Base-by-base conservation (phyloP, 1,140 invertebrate genomes). In the Proales similis region DNA sequence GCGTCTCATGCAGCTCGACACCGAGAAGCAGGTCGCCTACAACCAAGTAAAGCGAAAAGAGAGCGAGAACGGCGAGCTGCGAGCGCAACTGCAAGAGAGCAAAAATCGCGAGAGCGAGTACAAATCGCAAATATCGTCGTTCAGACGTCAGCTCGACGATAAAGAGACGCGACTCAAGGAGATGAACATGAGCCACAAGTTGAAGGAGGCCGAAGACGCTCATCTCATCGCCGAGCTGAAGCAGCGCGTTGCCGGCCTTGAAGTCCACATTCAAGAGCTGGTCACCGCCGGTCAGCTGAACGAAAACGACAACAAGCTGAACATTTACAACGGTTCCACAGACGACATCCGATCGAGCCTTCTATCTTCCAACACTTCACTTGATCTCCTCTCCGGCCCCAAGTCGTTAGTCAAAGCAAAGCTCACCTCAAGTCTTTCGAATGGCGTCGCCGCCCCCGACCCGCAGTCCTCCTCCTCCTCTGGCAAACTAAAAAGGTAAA, bases 1-100 rank as follows among this genome's bases (percentile, higher is more conserved):
- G 17, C 48, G 80, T 79, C 82, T 93, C 0, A 97, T 97, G 93
- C 91, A 97, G 75, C 79, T 96, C n/a, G 92, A 97, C 73, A 94
- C 92, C 1, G 90, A 81, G 65, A 75, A 61, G 47, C 57, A 61
- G 26, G 57, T 61, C 14, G 39, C 39, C 9, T 45, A 61, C 12
- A 61, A 61, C 26, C 57, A 61, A 46, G 47, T 61, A 17, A 61
- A 61, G 26, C 39, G 57, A 4, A 42, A 61, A 42, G 57, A 61
- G 32, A 45, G 47, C 32, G 57, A 61, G 26, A 46, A 33, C 36
- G 19, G 39, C 32, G 22, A 29, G 29, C 2, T 61, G 4, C 36
- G 39, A n/a, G 6, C n/a, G 4, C 39, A 61, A 17, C 14, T 61
- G 14, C n/a, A 17, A 17, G 32, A 61, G 47, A 45, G 36, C 29